Evolutionary conservation across 1,140 invertebrate species (phyloP), one percentile per base, ranked within the genome.

Genomic region (Atta cephalotes): DNA sequence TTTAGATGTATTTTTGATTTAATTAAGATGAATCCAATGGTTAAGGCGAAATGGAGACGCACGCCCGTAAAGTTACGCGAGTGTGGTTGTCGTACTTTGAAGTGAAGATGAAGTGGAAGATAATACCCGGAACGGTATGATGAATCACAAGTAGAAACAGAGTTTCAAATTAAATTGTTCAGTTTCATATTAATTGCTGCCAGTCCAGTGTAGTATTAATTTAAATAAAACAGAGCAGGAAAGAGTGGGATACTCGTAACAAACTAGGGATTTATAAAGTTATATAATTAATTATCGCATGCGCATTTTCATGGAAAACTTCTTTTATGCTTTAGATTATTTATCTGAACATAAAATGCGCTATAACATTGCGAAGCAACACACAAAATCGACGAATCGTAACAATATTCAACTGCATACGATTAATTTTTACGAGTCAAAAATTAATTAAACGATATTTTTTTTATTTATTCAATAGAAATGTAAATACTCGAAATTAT

Each of bases 31-130:
- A 74, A 82, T 82, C 5, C 39, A 25, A 16, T 35, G 25, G 12
- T 60, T 76, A 25, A 51, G n/a, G 25, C 9, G n/a, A 74, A 49
- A 80, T 35, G 62, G 14, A 78, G 63, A 28, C 53, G 39, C 2
- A 63, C 25, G n/a, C 28, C 45, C 6, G 25, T 21, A 62, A 76
- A 84, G 70, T 76, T 84, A 62, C 35, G 39, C 56, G 25, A 51
- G 16, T 62, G 21, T 62, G 56, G 39, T 60, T 74, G 56, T 81
- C 49, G 65, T 76, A 74, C 70, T 84, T 84, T 58, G 39, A 76
- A 84, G 80, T 16, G 70, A 84, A 84, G 70, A 84, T 84, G 80
- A 84, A 84, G 80, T 35, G 80, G 70, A 76, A 76, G 70, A 84
- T 84, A 84, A 84, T 84, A 74, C 56, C 7, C 39, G 56, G 18